Percentiles rank a stretch among this genome's conserved stretches.
Conservation (phyloP, 1,140 invertebrate genomes). For the Sitobion miscanthi region DNA sequence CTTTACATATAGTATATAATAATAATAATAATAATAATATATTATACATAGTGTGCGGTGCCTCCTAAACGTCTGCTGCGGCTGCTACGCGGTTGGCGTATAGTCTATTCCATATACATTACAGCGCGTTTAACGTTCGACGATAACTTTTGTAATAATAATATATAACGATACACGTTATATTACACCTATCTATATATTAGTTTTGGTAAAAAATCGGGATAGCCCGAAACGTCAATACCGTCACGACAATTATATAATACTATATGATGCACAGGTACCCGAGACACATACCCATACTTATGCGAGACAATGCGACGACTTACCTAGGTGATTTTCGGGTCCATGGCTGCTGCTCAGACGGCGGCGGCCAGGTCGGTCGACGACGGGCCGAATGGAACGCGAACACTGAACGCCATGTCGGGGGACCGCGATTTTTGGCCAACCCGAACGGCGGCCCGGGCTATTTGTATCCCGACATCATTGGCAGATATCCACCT, state of each 20-base stretch:
- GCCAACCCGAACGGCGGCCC: constrained; percentile 28
- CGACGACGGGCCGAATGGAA: constrained; percentile 49
- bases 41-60: not conserved
- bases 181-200: too few species aligned
- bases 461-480: constrained; percentile 55
- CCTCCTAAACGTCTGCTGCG: not conserved
- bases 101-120: not conserved
- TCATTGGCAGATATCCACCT: constrained; percentile 54
- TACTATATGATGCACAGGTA: too few species aligned
- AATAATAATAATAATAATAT: too few species aligned
- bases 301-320: not conserved
- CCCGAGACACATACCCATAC: too few species aligned
- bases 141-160: not conserved
- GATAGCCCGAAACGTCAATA: too few species aligned
- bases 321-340: constrained; percentile 52
- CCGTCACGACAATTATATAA: too few species aligned
- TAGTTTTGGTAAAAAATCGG: too few species aligned
- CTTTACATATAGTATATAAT: not conserved
- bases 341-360: constrained; percentile 11
- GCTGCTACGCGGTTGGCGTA: not conserved
- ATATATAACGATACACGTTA: not conserved
- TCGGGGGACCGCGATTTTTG: constrained; percentile 38
- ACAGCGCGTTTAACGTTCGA: not conserved
- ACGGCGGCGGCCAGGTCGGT: constrained; percentile 15
- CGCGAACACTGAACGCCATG: constrained; percentile 51